Evolutionary conservation across 1,140 invertebrate species (phyloP).

Genomic region (Trinorchestia longiramus): DNA sequence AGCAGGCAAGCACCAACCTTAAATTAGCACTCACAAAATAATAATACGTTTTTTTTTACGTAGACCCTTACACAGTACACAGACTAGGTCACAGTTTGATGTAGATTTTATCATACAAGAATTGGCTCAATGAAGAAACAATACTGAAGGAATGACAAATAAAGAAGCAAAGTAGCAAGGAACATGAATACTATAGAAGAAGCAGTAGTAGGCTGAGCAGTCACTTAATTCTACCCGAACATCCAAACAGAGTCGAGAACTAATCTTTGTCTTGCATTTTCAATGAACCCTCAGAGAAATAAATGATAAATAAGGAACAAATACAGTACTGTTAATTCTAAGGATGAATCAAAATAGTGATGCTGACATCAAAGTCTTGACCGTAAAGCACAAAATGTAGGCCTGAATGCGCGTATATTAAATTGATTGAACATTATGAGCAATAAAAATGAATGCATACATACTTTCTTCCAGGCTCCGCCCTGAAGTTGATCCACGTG

Average conservation of each 20-base stretch:
- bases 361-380: neutral
- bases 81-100: no score
- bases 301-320: neutral
- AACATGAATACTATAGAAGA: neutral
- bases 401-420: neutral
- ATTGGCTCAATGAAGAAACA: no score
- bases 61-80: no score
- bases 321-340: neutral
- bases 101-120: no score
- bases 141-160: no score
- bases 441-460: neutral
- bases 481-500: constrained; percentile 35
- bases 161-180: neutral
- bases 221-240: neutral
- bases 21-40: no score
- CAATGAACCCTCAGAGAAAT: neutral
- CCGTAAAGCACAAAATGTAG: neutral
- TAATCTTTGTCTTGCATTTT: neutral
- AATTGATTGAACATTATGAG: neutral
- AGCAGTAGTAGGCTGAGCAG: neutral
- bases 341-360: neutral
- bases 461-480: constrained; percentile 51
- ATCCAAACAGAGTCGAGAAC: neutral
- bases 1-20: no score
- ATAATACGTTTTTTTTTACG: no score